A percentile compares a stretch with the other conserved stretches of the same genome.
Conservation (phyloP, 2,888 invertebrate genomes). For the Cataglyphis altisquamis region DNA sequence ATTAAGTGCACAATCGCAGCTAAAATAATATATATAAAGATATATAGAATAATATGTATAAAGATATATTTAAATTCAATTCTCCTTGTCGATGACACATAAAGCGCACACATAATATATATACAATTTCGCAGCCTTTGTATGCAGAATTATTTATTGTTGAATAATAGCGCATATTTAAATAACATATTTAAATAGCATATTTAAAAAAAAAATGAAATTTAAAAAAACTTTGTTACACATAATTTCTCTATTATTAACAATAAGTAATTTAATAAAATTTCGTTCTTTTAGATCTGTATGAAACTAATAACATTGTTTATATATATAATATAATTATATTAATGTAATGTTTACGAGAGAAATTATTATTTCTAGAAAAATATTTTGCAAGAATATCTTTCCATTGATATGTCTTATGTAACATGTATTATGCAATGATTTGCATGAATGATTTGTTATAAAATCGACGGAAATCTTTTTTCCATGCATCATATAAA, state of each 20-base stretch:
- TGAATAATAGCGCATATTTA: neutral
- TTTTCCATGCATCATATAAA: neutral
- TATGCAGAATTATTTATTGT: neutral
- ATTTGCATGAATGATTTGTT: constrained; percentile 41
- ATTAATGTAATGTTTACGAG: neutral
- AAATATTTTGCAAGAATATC: neutral
- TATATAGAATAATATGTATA: too few relatives aligned
- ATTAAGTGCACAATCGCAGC: neutral
- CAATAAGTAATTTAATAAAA: neutral
- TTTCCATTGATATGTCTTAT: constrained; percentile 18
- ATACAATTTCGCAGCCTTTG: neutral
- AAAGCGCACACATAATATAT: neutral
- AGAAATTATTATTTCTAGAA: neutral
- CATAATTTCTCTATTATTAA: neutral
- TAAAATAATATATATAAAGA: neutral
- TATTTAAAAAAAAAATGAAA: neutral
- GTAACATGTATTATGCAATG: constrained; percentile 28
- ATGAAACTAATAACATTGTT: neutral
- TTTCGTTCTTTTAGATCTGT: neutral
- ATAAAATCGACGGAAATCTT: constrained; percentile 13
- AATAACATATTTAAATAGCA: neutral
- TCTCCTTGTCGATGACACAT: neutral
- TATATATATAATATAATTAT: neutral
- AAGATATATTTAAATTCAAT: neutral
- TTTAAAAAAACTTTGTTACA: neutral